Base-by-base conservation (phyloP, 1,140 invertebrate genomes). In the Drosophila bipectinata region DNA sequence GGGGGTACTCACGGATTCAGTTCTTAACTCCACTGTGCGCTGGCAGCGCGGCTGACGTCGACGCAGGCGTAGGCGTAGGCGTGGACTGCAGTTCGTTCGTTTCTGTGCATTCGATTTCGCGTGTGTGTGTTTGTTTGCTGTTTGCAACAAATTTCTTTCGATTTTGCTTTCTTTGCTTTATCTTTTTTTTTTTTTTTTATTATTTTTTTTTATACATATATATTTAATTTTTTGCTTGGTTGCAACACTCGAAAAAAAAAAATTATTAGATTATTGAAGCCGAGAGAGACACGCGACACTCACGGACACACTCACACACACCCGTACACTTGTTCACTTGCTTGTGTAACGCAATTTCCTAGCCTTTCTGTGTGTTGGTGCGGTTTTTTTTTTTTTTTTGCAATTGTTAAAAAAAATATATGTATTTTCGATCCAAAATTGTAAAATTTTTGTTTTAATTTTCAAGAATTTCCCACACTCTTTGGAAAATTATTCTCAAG, bases 281-380 rank as follows among this genome's bases (percentile, higher is more conserved):
- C 47, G 59, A 63, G 56, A 52, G 49, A 63, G 57, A 64, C 74
- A 77, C 64, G 48, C 54, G 60, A 73, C 75, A 78, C 72, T 58
- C 72, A 69, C 58, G 77, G 53, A 75, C 53, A 53, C 72, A 60
- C 51, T 68, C 56, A 56, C 37, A 56, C 30, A 53, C 53, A 77
- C 47, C 37, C 34, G 34, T 77, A 69, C 72, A 80, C 55, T 66
- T 66, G 61, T 73, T 66, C 72, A 66, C 72, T 68, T 68, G 82
- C 82, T 87, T 87, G 82, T 87, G 82, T 88, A 87, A 87, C 82
- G 82, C 82, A 82, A 87, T 87, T 87, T 87, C 75, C 66, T 67
- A 45, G 63, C 44, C 62, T 41, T 41, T 66, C 18, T 32, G 9
- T 30, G 37, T 28, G 41, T 37, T 32, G 48, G 56, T 39, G 54